Conservation (phyloP, 37 sponge, comb jelly and placozoan genomes). For the Lycopodina hypogea region DNA sequence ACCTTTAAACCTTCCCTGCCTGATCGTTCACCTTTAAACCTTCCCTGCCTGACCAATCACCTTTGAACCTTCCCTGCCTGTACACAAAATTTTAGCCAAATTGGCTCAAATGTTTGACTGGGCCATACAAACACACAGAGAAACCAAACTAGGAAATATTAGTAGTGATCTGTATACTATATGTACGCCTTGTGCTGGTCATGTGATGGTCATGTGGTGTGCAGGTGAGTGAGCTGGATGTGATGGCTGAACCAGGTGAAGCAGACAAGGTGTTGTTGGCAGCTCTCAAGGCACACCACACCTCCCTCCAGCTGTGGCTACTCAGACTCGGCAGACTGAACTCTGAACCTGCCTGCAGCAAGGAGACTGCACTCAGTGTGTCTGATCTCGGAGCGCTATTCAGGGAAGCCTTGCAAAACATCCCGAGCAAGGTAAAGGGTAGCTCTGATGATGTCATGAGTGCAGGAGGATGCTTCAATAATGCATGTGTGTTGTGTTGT, state of each 20-base stretch:
- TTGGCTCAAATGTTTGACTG: too few relatives aligned
- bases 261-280: not conserved
- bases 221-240: conserved; percentile 9
- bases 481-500: too few relatives aligned
- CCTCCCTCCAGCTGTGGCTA: conserved; percentile 28
- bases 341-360: not conserved
- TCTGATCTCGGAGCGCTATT: conserved; percentile 10
- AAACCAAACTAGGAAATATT: too few relatives aligned
- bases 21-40: too few relatives aligned
- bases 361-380: conserved; percentile 1
- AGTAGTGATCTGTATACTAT: too few relatives aligned
- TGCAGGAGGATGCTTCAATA: not conserved
- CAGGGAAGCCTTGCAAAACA: conserved; percentile 10
- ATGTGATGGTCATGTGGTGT: too few relatives aligned
- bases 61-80: too few relatives aligned
- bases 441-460: not conserved
- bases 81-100: too few relatives aligned
- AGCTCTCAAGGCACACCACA: conserved; percentile 4
- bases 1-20: too few relatives aligned
- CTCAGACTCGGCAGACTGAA: conserved; percentile 14
- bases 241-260: not conserved
- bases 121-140: too few relatives aligned
- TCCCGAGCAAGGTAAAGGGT: conserved; percentile 21
- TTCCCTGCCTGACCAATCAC: too few relatives aligned
- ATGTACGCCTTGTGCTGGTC: too few relatives aligned